Evolutionary conservation across 2,113 vertebrate species (phyloP).

Genomic region (Serinus canaria): DNA sequence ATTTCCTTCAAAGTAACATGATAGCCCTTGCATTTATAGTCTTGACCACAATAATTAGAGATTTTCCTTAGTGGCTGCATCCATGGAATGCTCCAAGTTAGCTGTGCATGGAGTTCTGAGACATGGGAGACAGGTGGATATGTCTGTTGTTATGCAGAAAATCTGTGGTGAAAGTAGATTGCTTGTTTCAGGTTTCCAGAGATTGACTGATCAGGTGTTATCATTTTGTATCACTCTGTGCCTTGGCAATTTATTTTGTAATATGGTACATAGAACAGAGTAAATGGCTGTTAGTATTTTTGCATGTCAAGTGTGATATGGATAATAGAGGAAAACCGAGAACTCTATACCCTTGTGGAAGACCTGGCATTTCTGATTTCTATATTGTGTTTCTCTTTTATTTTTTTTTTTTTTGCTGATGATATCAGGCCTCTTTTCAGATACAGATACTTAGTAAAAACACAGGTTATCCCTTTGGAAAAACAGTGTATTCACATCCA

Average conservation of each 20-base stretch:
- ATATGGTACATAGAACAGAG: not conserved
- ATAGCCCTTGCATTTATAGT: not conserved
- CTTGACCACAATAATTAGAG: not conserved
- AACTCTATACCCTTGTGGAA: not conserved
- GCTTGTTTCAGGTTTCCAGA: not conserved
- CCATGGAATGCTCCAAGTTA: not conserved
- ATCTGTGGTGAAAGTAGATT: not conserved
- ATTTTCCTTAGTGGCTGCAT: not conserved
- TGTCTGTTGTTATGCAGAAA: not conserved
- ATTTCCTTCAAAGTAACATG: not conserved
- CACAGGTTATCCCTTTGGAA: not conserved
- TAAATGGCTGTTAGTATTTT: not conserved
- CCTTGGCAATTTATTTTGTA: not conserved
- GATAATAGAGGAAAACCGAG: not conserved
- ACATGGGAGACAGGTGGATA: not conserved
- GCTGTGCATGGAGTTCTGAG: not conserved
- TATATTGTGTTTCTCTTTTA: not conserved
- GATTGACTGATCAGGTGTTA: not conserved
- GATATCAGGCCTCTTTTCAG: not conserved
- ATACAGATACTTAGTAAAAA: not conserved
- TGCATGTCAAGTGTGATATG: not conserved
- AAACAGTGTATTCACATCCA: not conserved
- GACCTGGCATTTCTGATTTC: not conserved
- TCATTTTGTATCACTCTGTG: not conserved
- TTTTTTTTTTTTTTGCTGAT: not conserved